These are phyloP conservation scores for Pygoscelis antarcticus DNA, from an alignment of 2,113 vertebrate genomes.

Conservation along the genomic window DNA sequence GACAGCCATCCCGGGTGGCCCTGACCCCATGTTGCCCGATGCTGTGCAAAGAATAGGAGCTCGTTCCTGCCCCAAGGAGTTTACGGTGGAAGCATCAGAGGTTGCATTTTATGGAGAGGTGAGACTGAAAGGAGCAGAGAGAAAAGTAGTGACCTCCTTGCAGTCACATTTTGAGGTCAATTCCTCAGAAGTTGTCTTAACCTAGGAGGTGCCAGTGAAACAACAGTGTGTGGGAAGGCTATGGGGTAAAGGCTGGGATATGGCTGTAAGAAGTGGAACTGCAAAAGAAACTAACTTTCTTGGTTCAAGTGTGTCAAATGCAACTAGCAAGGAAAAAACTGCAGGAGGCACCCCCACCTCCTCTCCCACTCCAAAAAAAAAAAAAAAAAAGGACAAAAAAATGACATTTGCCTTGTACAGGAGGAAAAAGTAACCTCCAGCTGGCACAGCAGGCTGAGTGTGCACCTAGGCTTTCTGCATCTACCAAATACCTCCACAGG, in stretches of 20 bases:
- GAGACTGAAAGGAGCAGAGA: background rate
- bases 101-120: background rate
- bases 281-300: background rate
- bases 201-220: background rate
- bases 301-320: background rate
- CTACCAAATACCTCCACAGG: background rate
- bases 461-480: background rate
- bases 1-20: background rate
- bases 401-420: background rate
- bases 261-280: background rate
- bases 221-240: background rate
- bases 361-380: background rate
- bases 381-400: background rate
- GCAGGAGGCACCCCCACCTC: background rate
- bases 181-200: background rate
- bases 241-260: background rate
- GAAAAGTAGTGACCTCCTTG: background rate
- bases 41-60: background rate
- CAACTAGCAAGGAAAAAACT: background rate
- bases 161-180: background rate
- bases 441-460: background rate
- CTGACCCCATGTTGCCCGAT: background rate
- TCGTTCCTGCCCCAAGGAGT: background rate
- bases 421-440: background rate
- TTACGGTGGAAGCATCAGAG: background rate